phyloP scores from a whole-genome alignment of 2,888 invertebrate genomes.

The Mantis religiosa region DNA sequence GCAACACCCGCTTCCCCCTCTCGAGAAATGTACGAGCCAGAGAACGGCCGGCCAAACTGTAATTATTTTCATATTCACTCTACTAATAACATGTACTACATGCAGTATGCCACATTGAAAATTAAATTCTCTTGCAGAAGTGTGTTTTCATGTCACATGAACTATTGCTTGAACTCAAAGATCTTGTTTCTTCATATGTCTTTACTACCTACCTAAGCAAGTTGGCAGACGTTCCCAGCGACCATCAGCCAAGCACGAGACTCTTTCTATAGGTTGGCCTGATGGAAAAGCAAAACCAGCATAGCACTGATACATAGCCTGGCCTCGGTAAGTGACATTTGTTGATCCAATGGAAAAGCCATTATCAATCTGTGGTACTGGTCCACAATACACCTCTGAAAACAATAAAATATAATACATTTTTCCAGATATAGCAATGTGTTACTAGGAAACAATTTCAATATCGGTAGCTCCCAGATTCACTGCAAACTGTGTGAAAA shows the following conservation, averaged over 20 bases:
- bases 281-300: conserved; percentile 93
- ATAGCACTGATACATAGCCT: conserved; percentile 94
- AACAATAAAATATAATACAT: neutral
- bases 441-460: neutral
- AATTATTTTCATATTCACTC: no score
- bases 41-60: no score
- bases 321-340: conserved; percentile 89
- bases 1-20: no score
- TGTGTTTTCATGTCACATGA: no score
- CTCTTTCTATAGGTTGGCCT: conserved; percentile 79
- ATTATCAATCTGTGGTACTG: conserved; percentile 96
- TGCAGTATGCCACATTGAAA: no score
- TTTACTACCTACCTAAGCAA: conserved; percentile 63
- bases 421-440: neutral
- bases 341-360: conserved; percentile 94
- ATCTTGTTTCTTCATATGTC: no score
- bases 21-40: no score
- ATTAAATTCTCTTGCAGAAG: no score
- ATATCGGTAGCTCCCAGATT: neutral
- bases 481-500: neutral
- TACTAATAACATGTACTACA: no score
- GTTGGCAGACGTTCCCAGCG: conserved; percentile 90
- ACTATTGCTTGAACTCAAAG: no score
- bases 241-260: conserved; percentile 84
- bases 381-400: conserved; percentile 88